These are phyloP conservation scores for Drosophila borborema DNA, from an alignment of 2,888 invertebrate genomes.

Conservation along the genomic window DNA sequence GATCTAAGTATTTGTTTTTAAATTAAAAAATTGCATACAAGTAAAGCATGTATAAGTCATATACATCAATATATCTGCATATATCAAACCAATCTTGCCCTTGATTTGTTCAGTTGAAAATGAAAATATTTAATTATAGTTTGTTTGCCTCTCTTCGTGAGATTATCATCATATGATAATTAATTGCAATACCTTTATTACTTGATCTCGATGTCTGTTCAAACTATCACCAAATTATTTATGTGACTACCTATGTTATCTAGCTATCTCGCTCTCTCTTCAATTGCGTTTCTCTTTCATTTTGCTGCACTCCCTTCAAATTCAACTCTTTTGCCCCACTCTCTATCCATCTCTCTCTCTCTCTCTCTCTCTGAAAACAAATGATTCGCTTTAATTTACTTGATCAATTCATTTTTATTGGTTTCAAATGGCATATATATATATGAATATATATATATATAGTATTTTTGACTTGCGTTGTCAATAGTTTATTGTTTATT, in stretches of 20 bases:
- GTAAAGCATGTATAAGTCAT: not conserved
- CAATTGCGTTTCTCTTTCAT: not conserved
- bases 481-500: slow-evolving; percentile 10
- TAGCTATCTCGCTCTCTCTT: not conserved
- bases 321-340: not conserved
- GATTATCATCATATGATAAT: not conserved
- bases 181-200: not conserved
- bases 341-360: not conserved
- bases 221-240: not conserved
- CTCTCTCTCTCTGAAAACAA: not conserved
- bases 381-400: not conserved
- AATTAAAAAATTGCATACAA: not conserved
- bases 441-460: slow-evolving; percentile 36
- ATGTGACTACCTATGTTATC: not conserved
- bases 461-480: slow-evolving; percentile 27
- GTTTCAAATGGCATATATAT: slow-evolving; percentile 44
- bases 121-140: not conserved
- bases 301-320: not conserved
- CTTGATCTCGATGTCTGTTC: not conserved
- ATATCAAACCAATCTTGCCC: not conserved
- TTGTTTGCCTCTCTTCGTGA: not conserved
- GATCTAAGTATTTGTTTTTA: not conserved
- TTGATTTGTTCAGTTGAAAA: not conserved
- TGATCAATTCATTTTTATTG: slow-evolving; percentile 38
- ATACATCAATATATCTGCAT: not conserved